Base-by-base conservation (phyloP, 1,140 invertebrate genomes). In the Atta colombica region DNA sequence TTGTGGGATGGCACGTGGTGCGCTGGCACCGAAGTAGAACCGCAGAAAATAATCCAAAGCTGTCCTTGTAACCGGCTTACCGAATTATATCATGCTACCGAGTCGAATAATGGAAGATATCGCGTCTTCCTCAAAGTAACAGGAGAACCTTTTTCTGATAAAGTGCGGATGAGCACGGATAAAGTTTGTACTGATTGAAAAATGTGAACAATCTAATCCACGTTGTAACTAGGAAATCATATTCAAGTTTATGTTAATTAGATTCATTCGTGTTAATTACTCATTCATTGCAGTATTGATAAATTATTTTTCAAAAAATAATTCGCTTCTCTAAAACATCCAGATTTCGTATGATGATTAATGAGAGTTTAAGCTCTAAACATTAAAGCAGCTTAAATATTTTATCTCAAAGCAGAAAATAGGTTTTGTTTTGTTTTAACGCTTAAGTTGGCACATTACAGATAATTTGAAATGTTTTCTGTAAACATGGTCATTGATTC, bases 21-120 rank as follows among this genome's bases (percentile, higher is more conserved):
- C 28, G 8, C 53, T 12, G 78, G 31, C 49, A 18, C n/a, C 16
- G 28, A 21, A 31, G 45, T 55, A 58, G 51, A 16, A 77, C 14
- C 82, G 82, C n/a, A 39, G 60, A 85, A 84, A 75, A 60, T 84
- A 84, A 84, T 84, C 80, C 55, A 16, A 10, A 35, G 10, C 51
- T n/a, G 25, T 60, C 49, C 35, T 60, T 18, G 55, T 51, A 74
- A 55, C 55, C 69, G 69, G 68, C 55, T 84, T 63, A 74, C n/a
- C 69, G 69, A 84, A 51, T 74, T 75, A 84, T 84, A 84, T 63
- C 51, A 18, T 74, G 10, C 45, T 18, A 49, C 14, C 18, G 39
- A 25, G 35, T 25, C 16, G 28, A 68, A 12, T 68, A 35, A 39
- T 3, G 69, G 16, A 75, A 61, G 18, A 75, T 72, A 72, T 72